phyloP scores from a whole-genome alignment of 2,797 vertebrate genomes.

The Sebastiscus tertius region DNA sequence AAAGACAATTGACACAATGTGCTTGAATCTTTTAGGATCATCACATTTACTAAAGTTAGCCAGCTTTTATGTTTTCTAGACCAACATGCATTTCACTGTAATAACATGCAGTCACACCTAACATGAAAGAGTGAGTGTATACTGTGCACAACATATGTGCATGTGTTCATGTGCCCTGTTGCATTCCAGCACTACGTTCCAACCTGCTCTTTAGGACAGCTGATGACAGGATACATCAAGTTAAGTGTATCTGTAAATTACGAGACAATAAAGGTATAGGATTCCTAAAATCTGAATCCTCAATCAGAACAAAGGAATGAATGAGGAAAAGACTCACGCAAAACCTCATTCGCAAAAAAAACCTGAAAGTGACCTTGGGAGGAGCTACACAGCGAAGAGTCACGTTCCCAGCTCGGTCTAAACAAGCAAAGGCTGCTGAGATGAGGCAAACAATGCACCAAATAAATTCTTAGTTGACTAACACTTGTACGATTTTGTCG shows the following conservation, averaged over 20 bases:
- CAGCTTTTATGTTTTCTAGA: neutral
- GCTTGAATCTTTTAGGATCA: neutral
- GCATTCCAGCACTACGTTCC: neutral
- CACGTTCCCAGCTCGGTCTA: constrained; percentile 10
- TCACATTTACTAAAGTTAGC: neutral
- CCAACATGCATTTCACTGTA: neutral
- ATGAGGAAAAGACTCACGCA: neutral
- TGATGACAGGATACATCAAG: neutral
- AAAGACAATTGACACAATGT: neutral
- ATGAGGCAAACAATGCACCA: constrained; percentile 25
- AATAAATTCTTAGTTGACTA: neutral
- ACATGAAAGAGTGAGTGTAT: neutral
- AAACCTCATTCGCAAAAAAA: constrained; percentile 1
- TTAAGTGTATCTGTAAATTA: neutral
- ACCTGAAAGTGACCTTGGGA: constrained; percentile 31
- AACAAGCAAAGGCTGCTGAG: constrained; percentile 18
- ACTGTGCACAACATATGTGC: neutral
- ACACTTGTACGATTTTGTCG: too few species aligned
- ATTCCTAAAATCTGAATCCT: neutral
- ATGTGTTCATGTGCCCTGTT: neutral
- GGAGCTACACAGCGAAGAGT: constrained; percentile 1
- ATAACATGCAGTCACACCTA: neutral
- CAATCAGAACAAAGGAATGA: neutral
- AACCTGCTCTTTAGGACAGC: neutral
- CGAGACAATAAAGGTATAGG: neutral